These are phyloP conservation scores for Himalopsyche kuldschensis DNA, from an alignment of 2,888 invertebrate genomes.

Conservation along the genomic window DNA sequence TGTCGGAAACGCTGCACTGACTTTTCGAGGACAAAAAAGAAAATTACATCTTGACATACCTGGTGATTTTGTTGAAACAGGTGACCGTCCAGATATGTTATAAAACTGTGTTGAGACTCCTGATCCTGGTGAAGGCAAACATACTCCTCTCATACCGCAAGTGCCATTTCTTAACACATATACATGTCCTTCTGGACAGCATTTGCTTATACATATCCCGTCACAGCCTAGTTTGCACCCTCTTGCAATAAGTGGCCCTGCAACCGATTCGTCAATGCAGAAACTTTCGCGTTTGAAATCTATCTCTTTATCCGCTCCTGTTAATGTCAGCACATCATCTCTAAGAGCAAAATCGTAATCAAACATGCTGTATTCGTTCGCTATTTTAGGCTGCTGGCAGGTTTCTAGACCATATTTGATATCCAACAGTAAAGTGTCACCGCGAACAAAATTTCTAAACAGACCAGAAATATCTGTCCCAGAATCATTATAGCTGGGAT, in stretches of 20 bases:
- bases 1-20: background rate
- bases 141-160: constrained; percentile 44
- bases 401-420: constrained; percentile 4
- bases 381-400: constrained; percentile 13
- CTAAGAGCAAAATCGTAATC: constrained; percentile 43
- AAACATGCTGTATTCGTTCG: constrained; percentile 1
- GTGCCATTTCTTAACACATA: constrained; percentile 44
- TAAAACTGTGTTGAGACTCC: constrained; percentile 47
- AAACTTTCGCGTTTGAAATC: constrained; percentile 48
- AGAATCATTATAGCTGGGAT: too few species aligned
- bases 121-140: constrained; percentile 47
- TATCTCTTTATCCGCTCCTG: constrained; percentile 42
- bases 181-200: constrained; percentile 60
- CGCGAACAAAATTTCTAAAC: background rate
- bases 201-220: constrained; percentile 57
- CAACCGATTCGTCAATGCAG: constrained; percentile 51
- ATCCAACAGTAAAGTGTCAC: constrained; percentile 36
- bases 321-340: constrained; percentile 47
- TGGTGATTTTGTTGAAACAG: constrained; percentile 41
- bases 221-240: constrained; percentile 49
- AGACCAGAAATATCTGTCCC: background rate
- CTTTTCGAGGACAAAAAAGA: background rate
- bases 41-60: constrained; percentile 43
- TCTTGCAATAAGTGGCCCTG: constrained; percentile 46
- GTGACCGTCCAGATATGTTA: constrained; percentile 42